phyloP scores from a whole-genome alignment of 2,797 vertebrate species.

The Phrynocephalus forsythii region DNA sequence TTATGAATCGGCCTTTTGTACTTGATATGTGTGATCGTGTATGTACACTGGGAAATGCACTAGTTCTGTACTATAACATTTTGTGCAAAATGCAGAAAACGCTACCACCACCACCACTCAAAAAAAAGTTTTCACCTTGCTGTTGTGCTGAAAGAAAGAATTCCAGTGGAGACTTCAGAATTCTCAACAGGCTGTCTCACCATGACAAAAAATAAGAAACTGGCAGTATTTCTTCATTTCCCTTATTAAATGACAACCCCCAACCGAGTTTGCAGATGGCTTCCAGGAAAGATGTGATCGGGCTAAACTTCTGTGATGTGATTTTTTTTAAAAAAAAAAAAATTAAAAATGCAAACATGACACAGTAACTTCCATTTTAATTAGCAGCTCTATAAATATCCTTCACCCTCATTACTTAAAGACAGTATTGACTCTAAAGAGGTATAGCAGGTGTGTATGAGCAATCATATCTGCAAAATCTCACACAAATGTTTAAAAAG shows the following conservation, averaged over 20 bases:
- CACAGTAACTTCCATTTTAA: neutral
- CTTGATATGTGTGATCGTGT: no score
- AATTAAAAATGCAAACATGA: constrained; percentile 34
- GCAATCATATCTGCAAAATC: neutral
- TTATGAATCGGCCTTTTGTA: no score
- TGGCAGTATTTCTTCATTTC: no score
- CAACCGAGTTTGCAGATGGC: constrained; percentile 33
- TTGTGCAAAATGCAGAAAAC: no score
- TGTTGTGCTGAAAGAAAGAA: no score
- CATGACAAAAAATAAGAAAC: no score
- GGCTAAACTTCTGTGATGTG: neutral
- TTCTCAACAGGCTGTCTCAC: no score
- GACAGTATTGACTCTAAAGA: constrained; percentile 33
- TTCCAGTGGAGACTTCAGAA: no score
- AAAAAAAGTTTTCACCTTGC: no score
- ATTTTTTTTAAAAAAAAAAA: neutral
- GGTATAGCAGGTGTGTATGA: neutral
- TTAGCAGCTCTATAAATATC: neutral
- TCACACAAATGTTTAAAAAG: constrained; percentile 2
- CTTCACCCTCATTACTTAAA: constrained; percentile 21
- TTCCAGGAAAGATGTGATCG: constrained; percentile 22
- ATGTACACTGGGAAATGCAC: no score
- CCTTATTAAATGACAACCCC: constrained; percentile 27
- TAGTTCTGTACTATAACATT: no score
- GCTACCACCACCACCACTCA: no score